Evolutionary conservation across 2,113 vertebrate species (phyloP), one percentile per base, ranked within the genome.

Genomic region (Nibea coibor): DNA sequence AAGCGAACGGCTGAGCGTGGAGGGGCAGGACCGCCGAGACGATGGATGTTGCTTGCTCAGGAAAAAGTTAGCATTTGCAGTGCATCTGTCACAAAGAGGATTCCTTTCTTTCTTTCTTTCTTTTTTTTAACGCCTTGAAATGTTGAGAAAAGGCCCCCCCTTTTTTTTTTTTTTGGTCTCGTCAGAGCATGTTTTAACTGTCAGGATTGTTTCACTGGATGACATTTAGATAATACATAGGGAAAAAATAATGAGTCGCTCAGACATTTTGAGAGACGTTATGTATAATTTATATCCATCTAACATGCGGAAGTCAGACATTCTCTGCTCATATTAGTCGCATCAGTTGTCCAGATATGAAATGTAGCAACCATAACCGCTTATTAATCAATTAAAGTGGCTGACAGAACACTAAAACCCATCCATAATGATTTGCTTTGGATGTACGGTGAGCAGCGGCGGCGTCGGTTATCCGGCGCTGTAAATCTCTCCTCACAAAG

Each of bases 11-110:
- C 83, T 73, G 83, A 85, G 73, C 24, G 19, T 67, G 57, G 68
- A 66, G 71, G 64, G 77, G 88, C 80, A n/a, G 53, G 72, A 59
- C 92, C 51, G 6, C 79, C 5, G 89, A 86, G 83, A 91, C n/a
- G 48, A 81, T 65, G 24, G 39, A 91, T 87, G 86, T 51, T 75
- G 82, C 89, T 87, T 76, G 77, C 87, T 89, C 89, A 83, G 86
- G 85, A 47, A 87, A 91, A 91, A 91, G 79, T 92, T 89, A 43
- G 31, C 76, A 81, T 87, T 89, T 82, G 63, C 75, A 65, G 81
- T 67, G 81, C 53, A 65, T 87, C 76, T 81, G 87, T 87, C 81
- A 86, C 76, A 65, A 43, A 80, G 76, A 63, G 35, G 68, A 61
- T 57, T 81, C 63, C 47, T 82, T 76, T 39, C 2, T 39, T 2